Conservation (phyloP, 2,888 invertebrate genomes). For the Epicampocera succincta region DNA sequence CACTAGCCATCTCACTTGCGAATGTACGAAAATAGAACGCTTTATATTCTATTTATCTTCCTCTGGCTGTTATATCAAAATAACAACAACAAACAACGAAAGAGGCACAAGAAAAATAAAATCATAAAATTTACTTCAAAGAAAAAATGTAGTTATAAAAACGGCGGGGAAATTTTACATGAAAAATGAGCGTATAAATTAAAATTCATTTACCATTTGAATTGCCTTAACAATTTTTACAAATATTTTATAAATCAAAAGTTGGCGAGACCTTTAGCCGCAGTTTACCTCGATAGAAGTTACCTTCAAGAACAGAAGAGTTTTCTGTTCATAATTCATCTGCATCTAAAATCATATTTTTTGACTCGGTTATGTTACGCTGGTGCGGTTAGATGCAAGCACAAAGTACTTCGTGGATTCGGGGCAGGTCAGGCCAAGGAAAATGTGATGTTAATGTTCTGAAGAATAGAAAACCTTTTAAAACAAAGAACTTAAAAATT, state of each 20-base stretch:
- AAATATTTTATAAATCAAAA: slow-evolving; percentile 53
- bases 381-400: slow-evolving; percentile 49
- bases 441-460: slow-evolving; percentile 54
- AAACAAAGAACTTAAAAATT: slow-evolving; percentile 18
- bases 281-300: slow-evolving; percentile 37
- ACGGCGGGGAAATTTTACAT: slow-evolving; percentile 67
- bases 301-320: slow-evolving; percentile 49
- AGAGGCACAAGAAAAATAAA: slow-evolving; percentile 53
- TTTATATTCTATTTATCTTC: slow-evolving; percentile 20
- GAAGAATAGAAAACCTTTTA: slow-evolving; percentile 59
- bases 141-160: slow-evolving; percentile 66
- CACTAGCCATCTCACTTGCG: slow-evolving; percentile 16
- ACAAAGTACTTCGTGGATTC: slow-evolving; percentile 5
- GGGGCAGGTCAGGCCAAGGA: slow-evolving; percentile 57
- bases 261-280: slow-evolving; percentile 2
- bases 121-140: slow-evolving; percentile 66
- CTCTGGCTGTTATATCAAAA: slow-evolving; percentile 57
- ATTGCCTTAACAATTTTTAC: slow-evolving; percentile 67
- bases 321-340: slow-evolving; percentile 43
- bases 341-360: slow-evolving; percentile 37
- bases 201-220: slow-evolving; percentile 42
- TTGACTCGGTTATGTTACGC: slow-evolving; percentile 50
- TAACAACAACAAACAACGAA: slow-evolving; percentile 67
- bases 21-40: slow-evolving; percentile 37
- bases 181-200: slow-evolving; percentile 46